phyloP scores from a whole-genome alignment of 2,113 vertebrate species.

The Pristiophorus japonicus region DNA sequence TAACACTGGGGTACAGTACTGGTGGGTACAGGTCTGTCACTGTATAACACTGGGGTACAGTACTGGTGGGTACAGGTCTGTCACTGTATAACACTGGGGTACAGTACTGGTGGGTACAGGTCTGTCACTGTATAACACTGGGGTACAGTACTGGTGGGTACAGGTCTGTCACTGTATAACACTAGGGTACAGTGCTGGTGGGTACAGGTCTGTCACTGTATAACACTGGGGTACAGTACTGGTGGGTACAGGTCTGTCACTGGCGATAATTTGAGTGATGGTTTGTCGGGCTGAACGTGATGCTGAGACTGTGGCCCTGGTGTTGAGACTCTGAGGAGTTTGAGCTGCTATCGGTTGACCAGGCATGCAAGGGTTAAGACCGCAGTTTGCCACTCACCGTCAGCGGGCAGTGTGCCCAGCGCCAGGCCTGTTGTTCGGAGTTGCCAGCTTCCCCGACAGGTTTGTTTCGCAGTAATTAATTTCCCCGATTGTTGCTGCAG shows the following conservation, averaged over 20 bases:
- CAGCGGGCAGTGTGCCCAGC: background rate
- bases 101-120: background rate
- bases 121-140: background rate
- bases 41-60: background rate
- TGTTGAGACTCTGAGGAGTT: no score
- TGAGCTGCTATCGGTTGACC: background rate
- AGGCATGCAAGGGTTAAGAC: background rate
- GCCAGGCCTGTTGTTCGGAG: background rate
- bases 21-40: background rate
- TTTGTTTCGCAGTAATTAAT: conserved; percentile 65
- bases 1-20: background rate
- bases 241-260: background rate
- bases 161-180: no score
- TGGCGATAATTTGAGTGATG: background rate
- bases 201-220: background rate
- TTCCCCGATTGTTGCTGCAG: conserved; percentile 65
- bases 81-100: background rate
- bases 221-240: background rate
- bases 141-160: background rate
- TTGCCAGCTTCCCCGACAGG: conserved; percentile 46
- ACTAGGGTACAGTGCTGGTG: background rate
- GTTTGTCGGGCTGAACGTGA: background rate
- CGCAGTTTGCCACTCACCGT: background rate
- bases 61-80: background rate
- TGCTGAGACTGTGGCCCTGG: background rate